Base-by-base conservation (phyloP, 2,797 vertebrate genomes). In the Acropternis orthonyx region DNA sequence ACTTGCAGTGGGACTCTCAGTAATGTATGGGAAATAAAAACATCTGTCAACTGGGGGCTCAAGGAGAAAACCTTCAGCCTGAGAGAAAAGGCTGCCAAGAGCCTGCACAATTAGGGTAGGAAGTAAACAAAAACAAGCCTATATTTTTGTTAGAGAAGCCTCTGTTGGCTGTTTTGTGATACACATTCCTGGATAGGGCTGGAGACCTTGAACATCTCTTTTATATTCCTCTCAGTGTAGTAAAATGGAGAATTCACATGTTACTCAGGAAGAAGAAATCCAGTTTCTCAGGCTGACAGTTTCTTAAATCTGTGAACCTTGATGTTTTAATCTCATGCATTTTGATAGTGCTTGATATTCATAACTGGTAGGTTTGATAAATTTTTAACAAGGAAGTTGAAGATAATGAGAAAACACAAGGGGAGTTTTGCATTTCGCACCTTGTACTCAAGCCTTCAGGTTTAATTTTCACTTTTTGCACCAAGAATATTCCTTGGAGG, bases 311-410 rank as follows among this genome's bases (percentile, higher is more conserved):
- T 95, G 46, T 86, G 96, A 92, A 90, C 78, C 95, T 97, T 97
- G 95, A 96, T 97, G 92, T 98, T 97, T 96, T 97, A 97, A 97
- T 98, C 95, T 97, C 83, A 77, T 95, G 92, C 94, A 93, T 97
- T 96, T 96, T 95, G 89, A 86, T 97, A 69, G 58, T 77, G 75
- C 80, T 96, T 97, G 96, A 91, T 97, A 96, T 96, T 97, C 96
- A 85, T 96, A 96, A 97, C 89, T 46, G 68, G 95, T 90, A 84
- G 88, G 65, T 89, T 92, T 95, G 96, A 97, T 98, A 92, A 88
- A 96, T 97, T 96, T 98, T 97, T 98, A 97, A 97, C 88, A 88
- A 93, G 93, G 71, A 97, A 93, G 77, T 92, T 88, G 96, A 96
- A 87, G 86, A 89, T 75, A 74, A 95, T 94, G 95, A 96, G 78